Conservation (phyloP, 2,888 invertebrate genomes). For the Tipula vernalis region DNA sequence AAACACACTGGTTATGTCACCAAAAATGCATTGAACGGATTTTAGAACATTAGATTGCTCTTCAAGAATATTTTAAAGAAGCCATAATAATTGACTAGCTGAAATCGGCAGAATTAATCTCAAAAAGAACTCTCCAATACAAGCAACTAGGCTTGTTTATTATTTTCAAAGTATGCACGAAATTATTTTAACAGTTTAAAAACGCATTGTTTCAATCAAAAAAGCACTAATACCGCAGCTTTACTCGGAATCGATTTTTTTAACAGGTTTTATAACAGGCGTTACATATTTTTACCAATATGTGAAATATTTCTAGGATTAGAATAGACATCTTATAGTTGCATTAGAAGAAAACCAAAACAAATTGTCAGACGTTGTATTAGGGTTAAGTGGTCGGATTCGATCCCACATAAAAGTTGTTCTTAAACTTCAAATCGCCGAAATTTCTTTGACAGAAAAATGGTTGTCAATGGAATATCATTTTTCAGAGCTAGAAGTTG, state of each 20-base stretch:
- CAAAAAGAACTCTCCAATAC: slow-evolving; percentile 13
- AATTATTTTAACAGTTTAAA: slow-evolving; percentile 19
- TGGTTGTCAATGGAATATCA: neutral
- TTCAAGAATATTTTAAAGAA: slow-evolving; percentile 11
- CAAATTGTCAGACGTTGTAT: neutral
- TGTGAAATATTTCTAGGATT: too few relatives aligned
- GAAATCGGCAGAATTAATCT: slow-evolving; percentile 16
- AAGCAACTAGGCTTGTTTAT: slow-evolving; percentile 17
- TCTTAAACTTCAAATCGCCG: neutral
- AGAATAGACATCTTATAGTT: too few relatives aligned
- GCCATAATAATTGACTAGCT: slow-evolving; percentile 15
- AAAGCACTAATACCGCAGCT: slow-evolving; percentile 17
- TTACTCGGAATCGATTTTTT: slow-evolving; percentile 15
- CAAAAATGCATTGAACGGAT: slow-evolving; percentile 17
- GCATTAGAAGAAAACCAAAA: too few relatives aligned
- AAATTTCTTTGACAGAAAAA: neutral
- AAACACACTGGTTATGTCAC: slow-evolving; percentile 17
- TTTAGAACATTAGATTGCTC: slow-evolving; percentile 16
- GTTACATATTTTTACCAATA: too few relatives aligned
- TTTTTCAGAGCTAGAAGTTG: too few relatives aligned
- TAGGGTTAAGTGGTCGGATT: neutral
- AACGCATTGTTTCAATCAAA: slow-evolving; percentile 19
- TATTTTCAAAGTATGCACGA: slow-evolving; percentile 18
- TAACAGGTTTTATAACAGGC: too few relatives aligned
- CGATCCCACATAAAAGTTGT: neutral